Conservation (phyloP, 2,888 invertebrate species). For the Drosophila meridiana region DNA sequence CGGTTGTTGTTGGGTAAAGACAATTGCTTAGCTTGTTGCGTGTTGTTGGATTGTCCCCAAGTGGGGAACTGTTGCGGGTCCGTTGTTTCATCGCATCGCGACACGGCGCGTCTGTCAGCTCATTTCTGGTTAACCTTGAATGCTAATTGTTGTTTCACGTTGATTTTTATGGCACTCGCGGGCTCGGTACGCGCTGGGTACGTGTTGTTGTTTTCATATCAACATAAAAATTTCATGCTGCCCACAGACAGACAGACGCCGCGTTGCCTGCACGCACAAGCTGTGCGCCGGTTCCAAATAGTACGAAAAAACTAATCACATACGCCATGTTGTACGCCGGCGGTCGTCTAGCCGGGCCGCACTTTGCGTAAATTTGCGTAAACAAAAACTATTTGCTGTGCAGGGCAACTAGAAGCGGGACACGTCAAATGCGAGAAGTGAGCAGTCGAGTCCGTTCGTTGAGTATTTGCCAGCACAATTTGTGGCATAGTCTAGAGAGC, state of each 20-base stretch:
- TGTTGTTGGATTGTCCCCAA: conserved; percentile 49
- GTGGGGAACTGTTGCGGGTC: conserved; percentile 30
- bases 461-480: conserved; percentile 1
- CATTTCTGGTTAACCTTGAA: conserved; percentile 81
- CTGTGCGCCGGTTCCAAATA: conserved; percentile 81
- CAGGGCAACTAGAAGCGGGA: conserved; percentile 1
- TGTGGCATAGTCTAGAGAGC: conserved; percentile 1
- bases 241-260: conserved; percentile 20
- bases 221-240: conserved; percentile 77
- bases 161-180: conserved; percentile 72
- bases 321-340: conserved; percentile 53
- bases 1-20: conserved; percentile 38
- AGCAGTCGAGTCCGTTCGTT: background rate
- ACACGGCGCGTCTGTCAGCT: conserved; percentile 43
- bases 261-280: conserved; percentile 24
- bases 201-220: conserved; percentile 56
- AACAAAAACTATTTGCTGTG: conserved; percentile 62
- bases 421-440: background rate
- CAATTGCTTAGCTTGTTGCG: conserved; percentile 44
- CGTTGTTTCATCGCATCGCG: conserved; percentile 16
- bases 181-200: conserved; percentile 39
- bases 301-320: conserved; percentile 83
- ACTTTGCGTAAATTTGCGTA: conserved; percentile 68
- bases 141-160: conserved; percentile 77
- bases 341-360: conserved; percentile 61